phyloP scores from a whole-genome alignment of 2,113 vertebrate genomes.

The Oryzias curvinotus region DNA sequence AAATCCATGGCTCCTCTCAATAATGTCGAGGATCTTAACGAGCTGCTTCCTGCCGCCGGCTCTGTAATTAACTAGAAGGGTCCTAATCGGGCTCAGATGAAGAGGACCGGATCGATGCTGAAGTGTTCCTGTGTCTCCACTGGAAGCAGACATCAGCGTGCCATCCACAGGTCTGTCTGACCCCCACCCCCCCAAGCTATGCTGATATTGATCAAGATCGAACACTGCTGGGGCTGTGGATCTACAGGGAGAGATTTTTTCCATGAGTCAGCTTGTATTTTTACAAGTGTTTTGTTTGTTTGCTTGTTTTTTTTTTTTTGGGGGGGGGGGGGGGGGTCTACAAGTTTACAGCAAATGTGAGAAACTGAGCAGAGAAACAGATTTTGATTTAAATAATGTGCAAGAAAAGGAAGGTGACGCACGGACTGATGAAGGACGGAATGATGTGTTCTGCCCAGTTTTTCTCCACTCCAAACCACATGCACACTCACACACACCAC shows the following conservation, averaged over 20 bases:
- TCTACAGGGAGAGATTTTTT: neutral
- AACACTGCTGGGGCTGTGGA: constrained; percentile 21
- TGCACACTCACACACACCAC: no score
- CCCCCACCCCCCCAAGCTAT: constrained; percentile 29
- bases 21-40: constrained; percentile 42
- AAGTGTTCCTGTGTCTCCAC: constrained; percentile 41
- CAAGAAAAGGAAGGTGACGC: no score
- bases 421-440: no score
- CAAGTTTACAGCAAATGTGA: no score
- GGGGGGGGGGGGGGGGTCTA: no score
- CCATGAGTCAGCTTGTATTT: no score
- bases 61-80: constrained; percentile 63
- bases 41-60: constrained; percentile 50
- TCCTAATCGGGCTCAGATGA: constrained; percentile 62
- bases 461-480: no score
- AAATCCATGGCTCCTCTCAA: constrained; percentile 35
- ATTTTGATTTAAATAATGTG: no score
- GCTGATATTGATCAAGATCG: constrained; percentile 35
- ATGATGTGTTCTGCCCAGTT: no score
- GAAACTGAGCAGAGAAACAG: no score
- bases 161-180: constrained; percentile 19
- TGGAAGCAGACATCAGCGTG: constrained; percentile 32
- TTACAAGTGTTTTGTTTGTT: no score
- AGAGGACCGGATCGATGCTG: constrained; percentile 60
- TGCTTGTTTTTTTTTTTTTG: no score